A percentile compares a stretch with the other conserved stretches of the same genome.
These are phyloP conservation scores for Eudasyphora cyanicolor DNA, from an alignment of 2,888 invertebrate species.

Conservation along the genomic window DNA sequence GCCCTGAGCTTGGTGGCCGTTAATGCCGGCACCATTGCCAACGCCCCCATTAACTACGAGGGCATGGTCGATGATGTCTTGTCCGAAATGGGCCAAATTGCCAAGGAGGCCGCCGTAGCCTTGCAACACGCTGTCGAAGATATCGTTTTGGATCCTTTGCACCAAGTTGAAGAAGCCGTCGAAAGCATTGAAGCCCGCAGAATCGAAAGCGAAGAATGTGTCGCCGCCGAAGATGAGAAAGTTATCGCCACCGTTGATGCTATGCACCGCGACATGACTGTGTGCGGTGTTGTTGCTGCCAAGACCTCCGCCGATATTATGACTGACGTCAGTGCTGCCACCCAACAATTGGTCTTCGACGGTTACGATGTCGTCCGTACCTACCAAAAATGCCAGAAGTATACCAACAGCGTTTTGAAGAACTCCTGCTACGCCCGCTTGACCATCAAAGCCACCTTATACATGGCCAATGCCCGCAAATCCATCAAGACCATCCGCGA, in stretches of 20 bases:
- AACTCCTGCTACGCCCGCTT: slow-evolving; percentile 69
- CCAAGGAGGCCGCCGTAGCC: slow-evolving; percentile 65
- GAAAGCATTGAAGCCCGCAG: slow-evolving; percentile 68
- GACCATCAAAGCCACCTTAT: slow-evolving; percentile 68
- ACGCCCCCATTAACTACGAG: slow-evolving; percentile 61
- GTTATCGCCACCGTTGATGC: slow-evolving; percentile 65
- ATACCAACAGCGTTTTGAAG: slow-evolving; percentile 66
- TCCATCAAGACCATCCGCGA: slow-evolving; percentile 71
- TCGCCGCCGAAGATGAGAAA: slow-evolving; percentile 67
- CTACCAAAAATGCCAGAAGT: slow-evolving; percentile 68
- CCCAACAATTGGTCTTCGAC: slow-evolving; percentile 71
- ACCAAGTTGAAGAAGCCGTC: slow-evolving; percentile 70
- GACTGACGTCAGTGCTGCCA: slow-evolving; percentile 70
- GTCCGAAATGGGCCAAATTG: slow-evolving; percentile 66
- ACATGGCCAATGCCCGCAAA: slow-evolving; percentile 65
- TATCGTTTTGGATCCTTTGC: slow-evolving; percentile 70
- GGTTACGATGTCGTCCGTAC: slow-evolving; percentile 67
- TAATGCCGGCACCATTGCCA: slow-evolving; percentile 35
- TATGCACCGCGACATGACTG: slow-evolving; percentile 68
- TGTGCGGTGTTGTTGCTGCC: slow-evolving; percentile 71
- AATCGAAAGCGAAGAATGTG: slow-evolving; percentile 69
- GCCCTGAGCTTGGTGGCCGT: slow-evolving; percentile 55
- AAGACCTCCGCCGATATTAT: slow-evolving; percentile 71
- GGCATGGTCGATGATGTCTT: slow-evolving; percentile 65
- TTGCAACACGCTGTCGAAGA: slow-evolving; percentile 70